These are phyloP conservation scores for Geotria australis DNA, from an alignment of 2,797 vertebrate species.

Conservation along the genomic window DNA sequence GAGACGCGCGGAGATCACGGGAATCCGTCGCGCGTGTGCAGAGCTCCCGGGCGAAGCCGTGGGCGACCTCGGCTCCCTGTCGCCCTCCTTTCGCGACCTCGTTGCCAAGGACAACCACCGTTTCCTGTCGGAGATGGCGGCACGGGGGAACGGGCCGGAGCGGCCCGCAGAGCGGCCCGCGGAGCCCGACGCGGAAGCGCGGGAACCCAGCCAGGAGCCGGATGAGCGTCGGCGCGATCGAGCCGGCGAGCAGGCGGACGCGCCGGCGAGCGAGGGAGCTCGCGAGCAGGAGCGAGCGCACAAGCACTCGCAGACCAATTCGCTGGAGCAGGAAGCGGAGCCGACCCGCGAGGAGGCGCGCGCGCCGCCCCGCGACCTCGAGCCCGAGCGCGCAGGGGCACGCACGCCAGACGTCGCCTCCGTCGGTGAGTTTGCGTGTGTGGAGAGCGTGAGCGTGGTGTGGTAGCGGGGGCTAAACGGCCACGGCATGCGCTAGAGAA, in stretches of 20 bases:
- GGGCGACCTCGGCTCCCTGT: slow-evolving; percentile 31
- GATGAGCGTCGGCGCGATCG: background rate
- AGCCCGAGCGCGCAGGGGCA: too few relatives aligned
- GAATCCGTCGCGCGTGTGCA: too few relatives aligned
- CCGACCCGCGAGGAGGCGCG: too few relatives aligned
- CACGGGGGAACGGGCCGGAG: slow-evolving; percentile 59
- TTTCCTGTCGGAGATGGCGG: slow-evolving; percentile 55
- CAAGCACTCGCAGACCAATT: too few relatives aligned
- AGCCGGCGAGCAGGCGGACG: slow-evolving; percentile 4
- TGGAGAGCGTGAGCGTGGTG: too few relatives aligned
- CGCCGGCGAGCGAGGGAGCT: slow-evolving; percentile 5
- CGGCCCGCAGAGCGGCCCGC: slow-evolving; percentile 42
- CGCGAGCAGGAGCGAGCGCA: slow-evolving; percentile 4
- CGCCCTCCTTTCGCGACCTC: slow-evolving; percentile 27
- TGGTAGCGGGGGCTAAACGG: too few relatives aligned
- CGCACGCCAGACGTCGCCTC: too few relatives aligned
- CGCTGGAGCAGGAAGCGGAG: too few relatives aligned
- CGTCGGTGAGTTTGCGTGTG: too few relatives aligned
- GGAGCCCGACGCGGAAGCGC: slow-evolving; percentile 5
- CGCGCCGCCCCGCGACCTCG: too few relatives aligned
- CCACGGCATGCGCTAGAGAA: too few relatives aligned
- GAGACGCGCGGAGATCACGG: too few relatives aligned
- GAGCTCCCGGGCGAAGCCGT: slow-evolving; percentile 13
- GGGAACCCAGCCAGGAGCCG: slow-evolving; percentile 11
- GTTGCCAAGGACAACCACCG: slow-evolving; percentile 57